A percentile compares a stretch with the other conserved stretches of the same genome.
These are phyloP conservation scores for Samia ricini DNA, from an alignment of 1,140 invertebrate genomes.

Conservation along the genomic window DNA sequence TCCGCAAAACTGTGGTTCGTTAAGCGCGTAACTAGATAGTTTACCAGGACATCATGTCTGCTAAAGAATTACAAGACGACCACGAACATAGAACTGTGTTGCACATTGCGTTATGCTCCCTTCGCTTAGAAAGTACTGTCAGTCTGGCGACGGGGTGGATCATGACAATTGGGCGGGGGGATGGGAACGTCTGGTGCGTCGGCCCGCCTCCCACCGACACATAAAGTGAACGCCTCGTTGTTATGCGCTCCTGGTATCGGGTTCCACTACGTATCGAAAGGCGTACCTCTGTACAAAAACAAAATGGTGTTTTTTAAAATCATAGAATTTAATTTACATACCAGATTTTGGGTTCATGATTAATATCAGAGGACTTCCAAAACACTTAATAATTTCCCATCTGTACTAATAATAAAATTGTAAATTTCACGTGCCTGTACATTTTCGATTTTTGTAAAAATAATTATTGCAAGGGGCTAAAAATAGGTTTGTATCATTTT, in stretches of 20 bases:
- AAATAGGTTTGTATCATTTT: too few relatives aligned
- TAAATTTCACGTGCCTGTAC: too few relatives aligned
- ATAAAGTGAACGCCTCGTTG: constrained; percentile 62
- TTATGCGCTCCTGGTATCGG: constrained; percentile 64
- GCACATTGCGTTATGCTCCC: constrained; percentile 21
- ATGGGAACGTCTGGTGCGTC: constrained; percentile 62
- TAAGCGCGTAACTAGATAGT: constrained; percentile 45
- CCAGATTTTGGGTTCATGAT: too few relatives aligned
- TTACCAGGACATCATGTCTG: constrained; percentile 55
- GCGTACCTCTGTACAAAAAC: too few relatives aligned
- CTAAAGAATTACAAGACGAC: constrained; percentile 33
- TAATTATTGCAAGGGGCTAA: too few relatives aligned
- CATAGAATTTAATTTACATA: too few relatives aligned
- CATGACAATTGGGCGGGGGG: constrained; percentile 59
- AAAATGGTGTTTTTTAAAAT: too few relatives aligned
- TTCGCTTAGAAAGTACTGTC: constrained; percentile 28
- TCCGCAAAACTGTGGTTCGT: not conserved
- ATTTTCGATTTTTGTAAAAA: too few relatives aligned
- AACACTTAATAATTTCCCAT: too few relatives aligned
- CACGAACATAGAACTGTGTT: constrained; percentile 20
- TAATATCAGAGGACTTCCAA: too few relatives aligned
- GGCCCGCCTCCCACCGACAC: constrained; percentile 64
- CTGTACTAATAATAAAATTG: too few relatives aligned
- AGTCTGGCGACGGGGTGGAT: constrained; percentile 46
- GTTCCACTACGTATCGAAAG: constrained; percentile 38